phyloP scores from a whole-genome alignment of 2,888 invertebrate species.

The Hemithea aestivaria region DNA sequence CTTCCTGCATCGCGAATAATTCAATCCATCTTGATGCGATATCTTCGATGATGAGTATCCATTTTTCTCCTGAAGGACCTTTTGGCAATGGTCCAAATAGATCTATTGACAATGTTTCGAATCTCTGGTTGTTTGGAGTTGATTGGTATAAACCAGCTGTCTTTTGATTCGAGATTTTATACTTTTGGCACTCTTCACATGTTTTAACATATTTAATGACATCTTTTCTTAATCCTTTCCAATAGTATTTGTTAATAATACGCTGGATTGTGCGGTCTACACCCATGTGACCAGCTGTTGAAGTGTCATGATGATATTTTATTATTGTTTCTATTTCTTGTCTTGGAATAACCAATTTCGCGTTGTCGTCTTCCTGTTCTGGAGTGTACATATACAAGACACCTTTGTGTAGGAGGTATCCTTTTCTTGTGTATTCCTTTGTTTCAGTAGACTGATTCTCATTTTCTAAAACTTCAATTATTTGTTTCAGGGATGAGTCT shows the following conservation, averaged over 20 bases:
- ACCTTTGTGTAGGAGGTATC: not conserved
- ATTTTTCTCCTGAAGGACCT: too few species aligned
- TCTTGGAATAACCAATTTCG: not conserved
- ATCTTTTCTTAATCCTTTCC: not conserved
- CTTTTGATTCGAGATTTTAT: conserved; percentile 3
- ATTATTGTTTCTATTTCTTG: not conserved
- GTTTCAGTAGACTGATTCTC: too few species aligned
- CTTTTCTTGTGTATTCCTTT: not conserved
- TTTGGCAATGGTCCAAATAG: conserved; percentile 4
- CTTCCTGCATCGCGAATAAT: conserved; percentile 31
- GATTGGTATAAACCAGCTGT: conserved; percentile 1
- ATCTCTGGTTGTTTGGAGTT: not conserved
- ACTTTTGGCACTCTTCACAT: conserved; percentile 4
- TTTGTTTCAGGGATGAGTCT: not conserved
- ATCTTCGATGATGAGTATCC: conserved; percentile 23
- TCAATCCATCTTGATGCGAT: conserved; percentile 30
- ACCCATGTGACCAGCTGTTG: not conserved
- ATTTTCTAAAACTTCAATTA: not conserved
- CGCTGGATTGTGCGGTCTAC: not conserved
- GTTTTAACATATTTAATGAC: not conserved
- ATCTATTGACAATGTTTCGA: conserved; percentile 1
- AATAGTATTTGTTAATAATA: not conserved
- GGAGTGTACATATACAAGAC: not conserved
- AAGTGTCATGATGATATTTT: not conserved
- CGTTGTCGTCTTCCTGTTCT: not conserved